Evolutionary conservation across 2,888 invertebrate species (phyloP).

Genomic region (Arrhopalites spinosus): DNA sequence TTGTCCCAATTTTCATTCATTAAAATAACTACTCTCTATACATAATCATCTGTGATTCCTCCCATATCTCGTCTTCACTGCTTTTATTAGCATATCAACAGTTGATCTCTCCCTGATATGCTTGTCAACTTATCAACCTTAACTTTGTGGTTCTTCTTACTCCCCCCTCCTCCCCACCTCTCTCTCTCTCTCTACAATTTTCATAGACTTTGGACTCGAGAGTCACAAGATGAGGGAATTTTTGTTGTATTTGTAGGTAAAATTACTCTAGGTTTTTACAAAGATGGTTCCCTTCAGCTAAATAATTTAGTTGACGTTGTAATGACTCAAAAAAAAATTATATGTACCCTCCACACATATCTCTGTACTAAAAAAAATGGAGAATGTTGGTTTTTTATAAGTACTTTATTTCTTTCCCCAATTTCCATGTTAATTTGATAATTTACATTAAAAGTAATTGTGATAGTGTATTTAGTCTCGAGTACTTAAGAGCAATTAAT

Average conservation of each 20-base stretch:
- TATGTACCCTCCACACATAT: too few species aligned
- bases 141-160: too few species aligned
- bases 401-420: slow-evolving; percentile 1
- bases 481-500: slow-evolving; percentile 30
- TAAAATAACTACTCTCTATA: slow-evolving; percentile 28
- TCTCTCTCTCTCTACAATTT: neutral
- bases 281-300: too few species aligned
- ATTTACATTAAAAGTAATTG: slow-evolving; percentile 36
- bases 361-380: too few species aligned
- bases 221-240: too few species aligned
- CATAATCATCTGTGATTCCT: slow-evolving; percentile 24
- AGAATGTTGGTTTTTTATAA: too few species aligned
- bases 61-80: neutral
- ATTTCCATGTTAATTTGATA: slow-evolving; percentile 31
- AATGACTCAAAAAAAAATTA: neutral
- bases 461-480: slow-evolving; percentile 12
- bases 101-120: too few species aligned
- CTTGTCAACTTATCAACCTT: too few species aligned
- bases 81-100: neutral
- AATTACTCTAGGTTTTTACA: too few species aligned
- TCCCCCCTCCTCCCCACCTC: too few species aligned
- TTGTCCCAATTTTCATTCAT: slow-evolving; percentile 37
- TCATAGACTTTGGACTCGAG: too few species aligned
- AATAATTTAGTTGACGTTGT: neutral
- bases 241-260: too few species aligned